These are phyloP conservation scores for Spinus pinus DNA, from an alignment of 2,797 vertebrate species.

Conservation along the genomic window DNA sequence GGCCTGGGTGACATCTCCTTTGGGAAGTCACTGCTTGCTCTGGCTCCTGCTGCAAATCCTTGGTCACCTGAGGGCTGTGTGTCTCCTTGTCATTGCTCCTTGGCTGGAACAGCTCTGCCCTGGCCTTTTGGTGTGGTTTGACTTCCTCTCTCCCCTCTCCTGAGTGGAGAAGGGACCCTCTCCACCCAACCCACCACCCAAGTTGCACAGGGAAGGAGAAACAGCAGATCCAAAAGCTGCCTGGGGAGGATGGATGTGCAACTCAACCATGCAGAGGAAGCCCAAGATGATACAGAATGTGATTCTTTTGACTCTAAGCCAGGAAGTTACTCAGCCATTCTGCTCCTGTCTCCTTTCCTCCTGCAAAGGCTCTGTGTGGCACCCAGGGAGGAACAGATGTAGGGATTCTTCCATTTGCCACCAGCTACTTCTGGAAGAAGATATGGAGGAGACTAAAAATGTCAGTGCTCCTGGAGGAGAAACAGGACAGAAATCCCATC, in stretches of 20 bases:
- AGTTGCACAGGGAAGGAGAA: background rate
- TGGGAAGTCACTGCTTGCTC: background rate
- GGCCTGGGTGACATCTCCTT: background rate
- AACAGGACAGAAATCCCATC: background rate
- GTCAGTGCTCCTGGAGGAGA: background rate
- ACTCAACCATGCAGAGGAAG: background rate
- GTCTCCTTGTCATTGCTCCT: fast-evolving
- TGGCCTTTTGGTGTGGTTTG: background rate
- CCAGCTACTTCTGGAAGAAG: background rate
- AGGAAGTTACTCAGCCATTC: background rate
- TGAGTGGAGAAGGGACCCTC: background rate
- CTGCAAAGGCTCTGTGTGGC: background rate
- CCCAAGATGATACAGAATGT: background rate
- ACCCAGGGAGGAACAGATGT: background rate
- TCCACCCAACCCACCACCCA: background rate
- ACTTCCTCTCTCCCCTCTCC: background rate
- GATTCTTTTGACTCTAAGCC: background rate
- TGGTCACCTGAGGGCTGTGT: background rate
- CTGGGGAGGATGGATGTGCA: background rate
- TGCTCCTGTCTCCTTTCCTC: background rate
- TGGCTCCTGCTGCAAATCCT: background rate
- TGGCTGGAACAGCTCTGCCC: background rate
- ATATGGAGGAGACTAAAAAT: background rate
- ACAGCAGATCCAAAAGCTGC: background rate
- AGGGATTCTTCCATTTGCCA: background rate